These are phyloP conservation scores for Pipistrellus pygmaeus DNA, from an alignment of 2,797 vertebrate genomes.

Conservation along the genomic window DNA sequence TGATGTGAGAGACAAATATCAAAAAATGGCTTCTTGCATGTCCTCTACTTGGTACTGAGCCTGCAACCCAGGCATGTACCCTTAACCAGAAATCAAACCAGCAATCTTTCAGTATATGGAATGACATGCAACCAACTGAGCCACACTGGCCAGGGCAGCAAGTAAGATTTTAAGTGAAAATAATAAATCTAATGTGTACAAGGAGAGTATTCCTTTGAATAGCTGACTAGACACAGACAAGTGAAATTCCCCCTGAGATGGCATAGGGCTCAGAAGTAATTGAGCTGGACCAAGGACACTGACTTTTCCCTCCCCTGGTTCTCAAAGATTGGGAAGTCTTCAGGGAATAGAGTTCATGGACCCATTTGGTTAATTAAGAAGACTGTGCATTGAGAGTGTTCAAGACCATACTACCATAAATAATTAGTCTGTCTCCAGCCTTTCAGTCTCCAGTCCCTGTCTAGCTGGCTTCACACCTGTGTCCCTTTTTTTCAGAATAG, in stretches of 20 bases:
- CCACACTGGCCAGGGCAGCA: too few species aligned
- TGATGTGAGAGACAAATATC: too few species aligned
- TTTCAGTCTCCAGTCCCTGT: neutral
- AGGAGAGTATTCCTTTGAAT: neutral
- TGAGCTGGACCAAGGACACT: neutral
- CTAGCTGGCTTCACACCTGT: neutral
- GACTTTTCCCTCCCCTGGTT: neutral
- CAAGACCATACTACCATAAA: neutral
- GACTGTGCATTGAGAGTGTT: neutral
- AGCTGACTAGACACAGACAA: neutral
- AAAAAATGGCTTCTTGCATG: too few species aligned
- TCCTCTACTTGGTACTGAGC: too few species aligned
- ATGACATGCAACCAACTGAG: too few species aligned
- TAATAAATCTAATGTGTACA: neutral
- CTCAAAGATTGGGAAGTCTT: neutral
- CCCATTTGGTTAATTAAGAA: neutral
- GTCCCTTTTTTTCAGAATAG: neutral
- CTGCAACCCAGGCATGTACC: too few species aligned
- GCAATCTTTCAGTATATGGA: too few species aligned
- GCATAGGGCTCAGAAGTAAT: neutral
- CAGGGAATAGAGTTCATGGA: too few species aligned
- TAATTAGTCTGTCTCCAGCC: neutral
- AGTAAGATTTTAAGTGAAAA: neutral
- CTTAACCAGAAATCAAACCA: too few species aligned
- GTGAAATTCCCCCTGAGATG: neutral